Percentiles rank a stretch among this genome's conserved stretches.
These are phyloP conservation scores for Girardia tigrina DNA, from an alignment of 2,888 invertebrate genomes.

Conservation along the genomic window DNA sequence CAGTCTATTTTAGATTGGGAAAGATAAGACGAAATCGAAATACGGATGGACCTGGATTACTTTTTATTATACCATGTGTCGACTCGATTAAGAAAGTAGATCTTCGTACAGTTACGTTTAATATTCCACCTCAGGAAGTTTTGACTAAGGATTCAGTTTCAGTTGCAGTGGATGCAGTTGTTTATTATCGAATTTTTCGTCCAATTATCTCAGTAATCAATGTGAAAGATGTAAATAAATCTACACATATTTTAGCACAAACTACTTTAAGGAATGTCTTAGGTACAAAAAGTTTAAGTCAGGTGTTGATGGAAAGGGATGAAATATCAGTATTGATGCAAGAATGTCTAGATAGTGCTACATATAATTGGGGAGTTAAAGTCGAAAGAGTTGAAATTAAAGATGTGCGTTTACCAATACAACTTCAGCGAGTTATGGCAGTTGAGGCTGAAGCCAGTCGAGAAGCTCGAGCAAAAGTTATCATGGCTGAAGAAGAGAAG, in stretches of 20 bases:
- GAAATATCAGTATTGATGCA: slow-evolving; percentile 42
- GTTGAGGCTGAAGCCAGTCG: slow-evolving; percentile 21
- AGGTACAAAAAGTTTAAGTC: slow-evolving; percentile 44
- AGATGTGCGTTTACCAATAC: slow-evolving; percentile 29
- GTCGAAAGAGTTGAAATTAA: slow-evolving; percentile 50
- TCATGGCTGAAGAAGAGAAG: slow-evolving; percentile 36
- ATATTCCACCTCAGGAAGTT: slow-evolving; percentile 44
- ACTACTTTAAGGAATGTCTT: slow-evolving; percentile 46
- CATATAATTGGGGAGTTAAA: slow-evolving; percentile 52
- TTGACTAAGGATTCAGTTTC: slow-evolving; percentile 47
- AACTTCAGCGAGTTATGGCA: slow-evolving; percentile 32
- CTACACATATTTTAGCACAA: slow-evolving; percentile 45
- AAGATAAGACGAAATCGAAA: slow-evolving; percentile 40
- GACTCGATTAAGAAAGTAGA: slow-evolving; percentile 39
- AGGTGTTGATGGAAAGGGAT: slow-evolving; percentile 45
- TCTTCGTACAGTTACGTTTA: slow-evolving; percentile 40
- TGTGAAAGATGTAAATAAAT: slow-evolving; percentile 44
- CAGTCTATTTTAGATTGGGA: slow-evolving; percentile 43
- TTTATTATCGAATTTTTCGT: slow-evolving; percentile 45
- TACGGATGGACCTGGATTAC: slow-evolving; percentile 37
- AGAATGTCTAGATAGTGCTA: slow-evolving; percentile 48
- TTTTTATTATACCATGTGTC: slow-evolving; percentile 42
- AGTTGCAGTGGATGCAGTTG: slow-evolving; percentile 47
- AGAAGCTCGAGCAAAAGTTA: slow-evolving; percentile 36
- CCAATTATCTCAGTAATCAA: slow-evolving; percentile 46